A percentile compares a stretch with the other conserved stretches of the same genome.
Evolutionary conservation across 2,888 invertebrate genomes (phyloP).

Genomic region (Metallyticus violacea): DNA sequence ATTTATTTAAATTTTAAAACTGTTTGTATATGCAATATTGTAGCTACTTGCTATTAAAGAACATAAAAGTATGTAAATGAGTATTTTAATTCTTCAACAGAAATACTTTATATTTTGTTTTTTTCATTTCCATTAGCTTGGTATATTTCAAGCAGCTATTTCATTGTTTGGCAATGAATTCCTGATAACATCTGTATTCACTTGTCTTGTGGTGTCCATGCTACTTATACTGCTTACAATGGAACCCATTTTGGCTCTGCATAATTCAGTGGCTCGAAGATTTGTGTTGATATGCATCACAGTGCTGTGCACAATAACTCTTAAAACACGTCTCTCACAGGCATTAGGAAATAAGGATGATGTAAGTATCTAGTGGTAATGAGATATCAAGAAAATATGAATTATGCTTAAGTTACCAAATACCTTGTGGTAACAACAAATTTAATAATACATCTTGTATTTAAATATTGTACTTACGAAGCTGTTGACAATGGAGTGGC

Average conservation of each 20-base stretch:
- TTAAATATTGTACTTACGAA: too few relatives aligned
- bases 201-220: constrained; percentile 39
- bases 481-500: too few relatives aligned
- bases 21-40: background rate
- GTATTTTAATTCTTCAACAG: too few relatives aligned
- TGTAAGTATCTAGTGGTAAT: constrained; percentile 36
- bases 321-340: constrained; percentile 49
- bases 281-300: constrained; percentile 35
- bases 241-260: constrained; percentile 31
- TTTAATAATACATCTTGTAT: too few relatives aligned
- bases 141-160: constrained; percentile 45
- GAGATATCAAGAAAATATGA: too few relatives aligned
- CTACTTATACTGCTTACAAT: constrained; percentile 35
- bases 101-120: background rate
- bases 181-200: constrained; percentile 52
- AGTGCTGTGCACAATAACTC: constrained; percentile 42
- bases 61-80: too few relatives aligned
- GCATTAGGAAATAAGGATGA: constrained; percentile 42
- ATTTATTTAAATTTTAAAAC: background rate
- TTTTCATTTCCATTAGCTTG: constrained; percentile 43
- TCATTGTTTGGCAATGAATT: constrained; percentile 58
- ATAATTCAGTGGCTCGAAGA: constrained; percentile 29
- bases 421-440: too few relatives aligned
- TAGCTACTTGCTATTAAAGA: background rate
- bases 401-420: too few relatives aligned